Conservation (phyloP, 2,888 invertebrate species). For the Hylaea fasciaria region DNA sequence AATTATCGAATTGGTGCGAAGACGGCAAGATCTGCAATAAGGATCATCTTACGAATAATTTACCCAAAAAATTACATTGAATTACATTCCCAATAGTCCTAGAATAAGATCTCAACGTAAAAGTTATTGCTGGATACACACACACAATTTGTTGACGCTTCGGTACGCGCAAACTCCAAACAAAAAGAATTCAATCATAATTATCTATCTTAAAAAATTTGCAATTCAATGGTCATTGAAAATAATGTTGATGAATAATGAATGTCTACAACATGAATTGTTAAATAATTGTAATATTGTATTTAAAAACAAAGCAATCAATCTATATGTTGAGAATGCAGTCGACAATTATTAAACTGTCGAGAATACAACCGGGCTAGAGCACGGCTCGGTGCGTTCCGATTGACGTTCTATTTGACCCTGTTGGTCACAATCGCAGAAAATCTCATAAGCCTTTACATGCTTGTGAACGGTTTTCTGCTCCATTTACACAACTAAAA, state of each 20-base stretch:
- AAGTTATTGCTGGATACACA: too few species aligned
- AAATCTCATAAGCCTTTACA: constrained; percentile 70
- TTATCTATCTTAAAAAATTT: constrained; percentile 2
- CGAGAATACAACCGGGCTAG: constrained; percentile 58
- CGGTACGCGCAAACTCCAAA: neutral
- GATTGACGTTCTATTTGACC: constrained; percentile 57
- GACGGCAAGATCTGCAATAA: neutral
- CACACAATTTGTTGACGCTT: neutral
- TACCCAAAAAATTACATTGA: constrained; percentile 4
- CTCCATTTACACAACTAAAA: constrained; percentile 76
- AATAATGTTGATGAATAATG: constrained; percentile 29
- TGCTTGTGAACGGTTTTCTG: constrained; percentile 70
- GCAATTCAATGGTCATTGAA: constrained; percentile 18
- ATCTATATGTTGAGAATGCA: constrained; percentile 58
- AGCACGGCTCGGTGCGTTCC: constrained; percentile 65
- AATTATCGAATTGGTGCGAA: neutral
- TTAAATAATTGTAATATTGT: constrained; percentile 47
- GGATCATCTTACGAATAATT: constrained; percentile 4
- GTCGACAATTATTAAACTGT: constrained; percentile 65
- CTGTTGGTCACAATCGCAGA: constrained; percentile 68
- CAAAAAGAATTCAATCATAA: neutral
- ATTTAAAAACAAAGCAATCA: constrained; percentile 52
- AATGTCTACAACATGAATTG: constrained; percentile 34
- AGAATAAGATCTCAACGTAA: too few species aligned
- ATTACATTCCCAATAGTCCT: neutral